These are phyloP conservation scores for Onychorhynchus coronatus DNA, from an alignment of 2,113 vertebrate species.

Conservation along the genomic window DNA sequence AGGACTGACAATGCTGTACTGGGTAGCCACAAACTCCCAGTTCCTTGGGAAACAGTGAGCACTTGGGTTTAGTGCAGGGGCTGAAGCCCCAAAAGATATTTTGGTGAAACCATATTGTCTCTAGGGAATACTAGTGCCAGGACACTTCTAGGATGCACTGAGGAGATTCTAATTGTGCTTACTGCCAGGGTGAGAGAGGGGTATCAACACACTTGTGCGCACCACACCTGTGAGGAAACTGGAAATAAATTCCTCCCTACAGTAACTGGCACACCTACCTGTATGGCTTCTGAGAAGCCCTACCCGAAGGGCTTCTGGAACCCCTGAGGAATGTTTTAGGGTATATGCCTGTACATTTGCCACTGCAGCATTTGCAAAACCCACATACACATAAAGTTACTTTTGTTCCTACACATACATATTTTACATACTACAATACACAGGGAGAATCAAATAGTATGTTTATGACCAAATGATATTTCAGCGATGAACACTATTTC, in stretches of 20 bases:
- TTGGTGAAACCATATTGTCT: not conserved
- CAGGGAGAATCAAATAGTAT: not conserved
- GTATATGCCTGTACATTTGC: not conserved
- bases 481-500: not conserved
- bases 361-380: not conserved
- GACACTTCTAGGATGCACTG: not conserved
- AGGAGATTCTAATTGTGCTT: not conserved
- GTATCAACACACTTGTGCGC: not conserved
- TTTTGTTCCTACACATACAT: not conserved
- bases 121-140: not conserved
- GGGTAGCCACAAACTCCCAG: not conserved
- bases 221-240: not conserved
- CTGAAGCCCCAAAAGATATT: accelerated
- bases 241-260: not conserved
- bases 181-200: not conserved
- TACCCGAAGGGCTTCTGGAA: too few species aligned
- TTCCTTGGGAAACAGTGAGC: not conserved
- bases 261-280: accelerated
- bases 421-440: not conserved
- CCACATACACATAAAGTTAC: not conserved
- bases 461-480: not conserved
- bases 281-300: not conserved
- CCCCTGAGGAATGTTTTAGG: not conserved
- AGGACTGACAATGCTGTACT: not conserved
- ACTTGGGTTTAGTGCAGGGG: not conserved